A percentile compares a stretch with the other conserved stretches of the same genome.
Evolutionary conservation across 2,113 vertebrate genomes (phyloP).

Genomic region (Semicossyphus pulcher): DNA sequence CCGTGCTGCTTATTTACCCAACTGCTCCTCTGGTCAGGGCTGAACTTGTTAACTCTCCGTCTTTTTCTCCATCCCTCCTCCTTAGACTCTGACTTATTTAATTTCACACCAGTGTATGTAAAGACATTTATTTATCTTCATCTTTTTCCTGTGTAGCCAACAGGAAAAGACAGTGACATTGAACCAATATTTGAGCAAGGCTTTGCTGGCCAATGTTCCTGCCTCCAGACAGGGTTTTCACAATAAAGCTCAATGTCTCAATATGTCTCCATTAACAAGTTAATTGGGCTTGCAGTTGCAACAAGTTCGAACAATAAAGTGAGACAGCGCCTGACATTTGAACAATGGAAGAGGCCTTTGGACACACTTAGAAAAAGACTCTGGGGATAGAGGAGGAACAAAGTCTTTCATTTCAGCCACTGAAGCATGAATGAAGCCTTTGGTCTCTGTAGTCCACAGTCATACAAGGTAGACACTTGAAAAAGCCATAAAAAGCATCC

Average conservation of each 20-base stretch:
- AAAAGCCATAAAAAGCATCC: background rate
- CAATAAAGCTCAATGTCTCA: background rate
- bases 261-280: conserved; percentile 28
- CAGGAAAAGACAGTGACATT: conserved; percentile 20
- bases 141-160: conserved; percentile 23
- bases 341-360: background rate
- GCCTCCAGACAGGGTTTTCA: background rate
- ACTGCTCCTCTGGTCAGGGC: conserved; percentile 9
- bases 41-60: background rate
- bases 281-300: conserved; percentile 26
- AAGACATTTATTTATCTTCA: conserved; percentile 26
- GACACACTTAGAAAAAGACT: background rate
- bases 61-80: background rate
- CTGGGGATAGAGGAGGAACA: background rate
- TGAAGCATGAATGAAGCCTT: conserved; percentile 9
- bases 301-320: background rate
- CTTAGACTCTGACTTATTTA: background rate
- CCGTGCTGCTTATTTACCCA: conserved; percentile 31
- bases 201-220: background rate
- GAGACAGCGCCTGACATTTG: background rate
- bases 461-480: background rate
- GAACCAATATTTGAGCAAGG: conserved; percentile 38
- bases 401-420: background rate
- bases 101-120: conserved; percentile 15
- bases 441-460: background rate